Evolutionary conservation across 1,140 invertebrate genomes (phyloP), one percentile per base, ranked within the genome.

Genomic region (Sesamia nonagrioides): DNA sequence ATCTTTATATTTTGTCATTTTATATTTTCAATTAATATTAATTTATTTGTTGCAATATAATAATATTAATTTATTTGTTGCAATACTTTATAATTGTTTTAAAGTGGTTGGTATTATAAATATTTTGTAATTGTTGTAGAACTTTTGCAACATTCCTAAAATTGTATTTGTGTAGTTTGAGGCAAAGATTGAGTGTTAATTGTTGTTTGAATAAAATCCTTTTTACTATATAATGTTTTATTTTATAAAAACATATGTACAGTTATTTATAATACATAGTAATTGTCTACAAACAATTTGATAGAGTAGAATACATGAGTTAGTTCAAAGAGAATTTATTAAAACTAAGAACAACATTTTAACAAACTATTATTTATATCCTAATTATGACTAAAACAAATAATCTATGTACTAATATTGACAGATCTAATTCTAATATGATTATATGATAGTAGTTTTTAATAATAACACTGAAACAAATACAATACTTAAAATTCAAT

Each of bases 61-160:
- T n/a, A n/a, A n/a, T n/a, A n/a, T n/a, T n/a, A n/a, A n/a, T n/a
- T n/a, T n/a, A n/a, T n/a, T n/a, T n/a, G n/a, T n/a, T n/a, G n/a
- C n/a, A n/a, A n/a, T n/a, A n/a, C n/a, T n/a, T n/a, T n/a, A n/a
- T n/a, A n/a, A n/a, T n/a, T n/a, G n/a, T n/a, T n/a, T n/a, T n/a
- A n/a, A n/a, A n/a, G n/a, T n/a, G n/a, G n/a, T n/a, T n/a, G n/a
- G n/a, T n/a, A n/a, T n/a, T n/a, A n/a, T n/a, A n/a, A n/a, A n/a
- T n/a, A n/a, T n/a, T n/a, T n/a, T n/a, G n/a, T n/a, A 54, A 68
- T 61, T 74, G 72, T 63, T 73, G 72, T 79, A 74, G 27, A 66
- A 2, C 42, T 77, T 74, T 40, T 78, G 45, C 52, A 33, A 75
- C 69, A 80, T 82, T 80, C 77, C 76, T 83, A 63, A 77, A 79